Conservation (phyloP, 2,113 vertebrate genomes). For the Apaloderma vittatum region DNA sequence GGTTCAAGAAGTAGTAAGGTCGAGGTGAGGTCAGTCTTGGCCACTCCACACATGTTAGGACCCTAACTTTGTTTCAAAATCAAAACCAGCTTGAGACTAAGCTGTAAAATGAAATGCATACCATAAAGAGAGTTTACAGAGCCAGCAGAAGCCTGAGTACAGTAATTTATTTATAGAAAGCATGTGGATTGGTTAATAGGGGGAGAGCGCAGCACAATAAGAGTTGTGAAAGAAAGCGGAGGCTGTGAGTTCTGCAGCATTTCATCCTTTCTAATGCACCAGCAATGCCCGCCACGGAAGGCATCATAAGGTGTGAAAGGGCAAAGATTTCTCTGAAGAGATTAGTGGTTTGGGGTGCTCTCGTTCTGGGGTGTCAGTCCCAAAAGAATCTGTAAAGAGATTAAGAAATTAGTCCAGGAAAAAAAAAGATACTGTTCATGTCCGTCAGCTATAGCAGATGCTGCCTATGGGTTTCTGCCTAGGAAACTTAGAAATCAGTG, state of each 20-base stretch:
- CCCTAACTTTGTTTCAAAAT: conserved; percentile 24
- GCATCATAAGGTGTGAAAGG: not conserved
- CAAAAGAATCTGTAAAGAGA: not conserved
- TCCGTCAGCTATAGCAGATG: not conserved
- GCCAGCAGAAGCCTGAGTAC: not conserved
- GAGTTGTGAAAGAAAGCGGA: not conserved
- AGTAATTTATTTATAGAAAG: conserved; percentile 63
- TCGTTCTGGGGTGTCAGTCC: not conserved
- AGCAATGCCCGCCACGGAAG: not conserved
- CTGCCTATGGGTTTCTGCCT: not conserved
- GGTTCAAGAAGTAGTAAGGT: conserved; percentile 10
- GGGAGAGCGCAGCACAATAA: not conserved
- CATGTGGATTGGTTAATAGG: conserved; percentile 9
- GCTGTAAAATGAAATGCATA: conserved; percentile 39
- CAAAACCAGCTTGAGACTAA: not conserved
- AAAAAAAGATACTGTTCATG: fast-evolving
- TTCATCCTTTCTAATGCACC: not conserved
- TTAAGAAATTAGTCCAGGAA: not conserved
- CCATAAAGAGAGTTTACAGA: conserved; percentile 27
- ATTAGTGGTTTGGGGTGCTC: not conserved
- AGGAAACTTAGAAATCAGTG: not conserved
- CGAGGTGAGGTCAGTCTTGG: conserved; percentile 27
- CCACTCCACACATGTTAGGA: not conserved
- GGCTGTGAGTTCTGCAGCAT: not conserved
- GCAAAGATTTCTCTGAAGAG: not conserved